Base-by-base conservation (phyloP, 2,113 vertebrate genomes). In the Dipodomys stephensi region DNA sequence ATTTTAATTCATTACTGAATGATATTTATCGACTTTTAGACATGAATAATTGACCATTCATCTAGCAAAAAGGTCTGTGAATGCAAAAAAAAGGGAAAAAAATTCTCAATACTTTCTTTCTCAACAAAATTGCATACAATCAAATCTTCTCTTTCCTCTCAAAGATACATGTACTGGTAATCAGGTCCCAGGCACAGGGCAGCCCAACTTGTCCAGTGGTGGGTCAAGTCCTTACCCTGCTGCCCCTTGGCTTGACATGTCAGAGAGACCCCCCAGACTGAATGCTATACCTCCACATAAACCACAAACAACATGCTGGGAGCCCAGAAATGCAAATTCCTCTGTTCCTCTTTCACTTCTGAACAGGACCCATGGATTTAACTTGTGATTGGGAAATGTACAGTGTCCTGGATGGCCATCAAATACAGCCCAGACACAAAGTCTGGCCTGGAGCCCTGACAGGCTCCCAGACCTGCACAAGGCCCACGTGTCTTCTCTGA, bases 301-400 rank as follows among this genome's bases (percentile, higher is more conserved):
- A 96, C 93, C 93, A 90, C 96, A 80, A 94, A 77, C 49, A 93
- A 84, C 49, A 95, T 93, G 87, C 46, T 96, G 88, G 76, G 95
- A 60, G 73, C 35, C 44, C 80, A 82, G 30, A 86, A 96, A 97
- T 84, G 53, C 87, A 87, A 96, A 94, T 88, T 68, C 94, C 74
- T 92, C 80, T 87, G 65, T 85, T 78, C 77, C 71, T 94, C 46
- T 22, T 95, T 85, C 85, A 32, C 67, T 95, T 94, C 76, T 94
- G 32, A 73, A 79, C 22, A 85, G 85, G 93, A 57, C 9, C 22
- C 32, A 39, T 30, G 27, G 90, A 82, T 97, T 96, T 93, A 87
- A 91, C 95, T 93, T 97, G 95, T 79, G 69, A 96, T n/a, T 57
- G 78, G 67, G 93, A 96, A 64, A 74, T 9, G 2, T 39, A 86